Evolutionary conservation across 2,113 vertebrate genomes (phyloP).

Genomic region (Salvelinus namaycush): DNA sequence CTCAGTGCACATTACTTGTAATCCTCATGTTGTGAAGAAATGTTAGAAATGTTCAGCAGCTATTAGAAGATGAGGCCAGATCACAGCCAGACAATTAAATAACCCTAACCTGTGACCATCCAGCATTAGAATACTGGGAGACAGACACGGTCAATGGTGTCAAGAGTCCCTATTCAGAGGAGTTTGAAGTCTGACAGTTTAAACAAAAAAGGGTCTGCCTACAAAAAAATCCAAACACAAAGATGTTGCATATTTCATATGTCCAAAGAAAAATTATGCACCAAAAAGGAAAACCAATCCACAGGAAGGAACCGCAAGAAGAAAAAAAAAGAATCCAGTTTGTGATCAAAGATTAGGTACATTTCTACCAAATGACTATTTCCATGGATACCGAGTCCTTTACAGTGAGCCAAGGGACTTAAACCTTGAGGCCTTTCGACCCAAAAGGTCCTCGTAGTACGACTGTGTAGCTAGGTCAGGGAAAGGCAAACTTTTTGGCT

Average conservation of each 20-base stretch:
- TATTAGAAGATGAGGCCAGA: not conserved
- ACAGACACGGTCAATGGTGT: not conserved
- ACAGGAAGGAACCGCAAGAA: too few relatives aligned
- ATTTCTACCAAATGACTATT: too few relatives aligned
- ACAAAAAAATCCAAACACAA: not conserved
- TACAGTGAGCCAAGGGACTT: too few relatives aligned
- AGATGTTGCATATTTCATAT: conserved; percentile 12
- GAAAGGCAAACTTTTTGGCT: too few relatives aligned
- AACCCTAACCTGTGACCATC: not conserved
- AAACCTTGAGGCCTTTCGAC: too few relatives aligned
- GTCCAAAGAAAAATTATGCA: conserved; percentile 1
- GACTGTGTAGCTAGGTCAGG: too few relatives aligned
- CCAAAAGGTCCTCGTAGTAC: too few relatives aligned
- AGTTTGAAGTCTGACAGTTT: not conserved
- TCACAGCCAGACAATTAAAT: not conserved
- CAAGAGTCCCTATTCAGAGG: not conserved
- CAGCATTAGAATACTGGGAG: too few relatives aligned
- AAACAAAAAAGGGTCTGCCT: conserved; percentile 1
- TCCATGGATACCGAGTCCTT: too few relatives aligned
- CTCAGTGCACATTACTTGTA: not conserved
- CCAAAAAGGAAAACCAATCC: too few relatives aligned
- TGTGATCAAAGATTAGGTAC: too few relatives aligned
- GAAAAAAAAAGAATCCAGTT: too few relatives aligned
- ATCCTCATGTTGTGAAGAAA: not conserved
- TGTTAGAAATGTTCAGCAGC: not conserved